phyloP scores from a whole-genome alignment of 2,888 invertebrate species.

The Chalcosyrphus nemorum region DNA sequence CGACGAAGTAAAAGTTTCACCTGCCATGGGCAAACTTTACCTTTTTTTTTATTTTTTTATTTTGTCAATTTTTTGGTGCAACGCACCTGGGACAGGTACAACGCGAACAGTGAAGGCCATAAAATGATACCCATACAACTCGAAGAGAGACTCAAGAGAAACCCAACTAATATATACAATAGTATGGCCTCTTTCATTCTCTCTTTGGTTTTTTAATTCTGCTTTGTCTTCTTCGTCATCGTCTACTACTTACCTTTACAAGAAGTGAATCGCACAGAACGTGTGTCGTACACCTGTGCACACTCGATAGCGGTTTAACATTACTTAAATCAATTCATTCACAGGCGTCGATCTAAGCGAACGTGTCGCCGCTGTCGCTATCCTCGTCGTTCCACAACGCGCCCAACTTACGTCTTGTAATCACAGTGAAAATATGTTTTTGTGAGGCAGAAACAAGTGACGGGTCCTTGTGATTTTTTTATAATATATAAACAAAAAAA shows the following conservation, averaged over 20 bases:
- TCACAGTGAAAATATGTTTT: constrained; percentile 23
- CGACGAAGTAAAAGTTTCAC: constrained; percentile 49
- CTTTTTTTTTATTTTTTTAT: not conserved
- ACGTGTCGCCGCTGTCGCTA: constrained; percentile 40
- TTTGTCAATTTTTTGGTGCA: constrained; percentile 9
- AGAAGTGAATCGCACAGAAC: constrained; percentile 37
- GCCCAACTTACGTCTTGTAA: not conserved
- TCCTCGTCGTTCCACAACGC: constrained; percentile 11
- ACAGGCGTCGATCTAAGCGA: constrained; percentile 57
- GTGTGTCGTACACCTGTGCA: constrained; percentile 55
- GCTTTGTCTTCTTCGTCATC: not conserved
- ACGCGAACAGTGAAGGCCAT: constrained; percentile 43
- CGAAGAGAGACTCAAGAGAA: constrained; percentile 54
- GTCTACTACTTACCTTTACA: constrained; percentile 7
- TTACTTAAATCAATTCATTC: constrained; percentile 61
- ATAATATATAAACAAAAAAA: too few species aligned
- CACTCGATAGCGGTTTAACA: constrained; percentile 27
- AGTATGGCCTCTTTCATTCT: not conserved
- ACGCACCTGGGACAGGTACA: constrained; percentile 49
- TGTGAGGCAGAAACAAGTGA: not conserved
- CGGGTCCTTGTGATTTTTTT: constrained; percentile 1
- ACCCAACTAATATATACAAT: not conserved
- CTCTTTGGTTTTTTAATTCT: constrained; percentile 22
- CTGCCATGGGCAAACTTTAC: constrained; percentile 23
- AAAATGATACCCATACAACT: constrained; percentile 4